Base-by-base conservation (phyloP, 2,888 invertebrate genomes). In the Geotrupes spiniger region DNA sequence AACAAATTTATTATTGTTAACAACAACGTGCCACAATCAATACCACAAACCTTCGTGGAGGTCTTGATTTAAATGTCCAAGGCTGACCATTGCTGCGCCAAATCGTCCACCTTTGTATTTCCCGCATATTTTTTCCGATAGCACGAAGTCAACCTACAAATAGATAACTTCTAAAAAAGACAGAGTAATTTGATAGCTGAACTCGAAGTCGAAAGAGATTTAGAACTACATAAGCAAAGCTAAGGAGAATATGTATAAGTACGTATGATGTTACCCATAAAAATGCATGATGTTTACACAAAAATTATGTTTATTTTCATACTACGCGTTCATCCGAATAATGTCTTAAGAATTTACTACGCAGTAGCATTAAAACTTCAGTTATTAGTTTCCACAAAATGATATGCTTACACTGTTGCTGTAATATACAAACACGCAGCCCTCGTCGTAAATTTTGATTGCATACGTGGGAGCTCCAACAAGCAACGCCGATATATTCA, bases 401-500 rank as follows among this genome's bases (percentile, higher is more conserved):
- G 21, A 17, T 8, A 46, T 36, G 17, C 31, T 26, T 49, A 49
- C 49, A 9, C 62, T 63, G 21, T 64, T 65, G 12, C 74, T 74
- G 47, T 77, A 66, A 58, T 77, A 83, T 26, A 81, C 72, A 58
- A 79, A 81, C 1, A 83, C 80, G 46, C 77, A 77, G 10, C 84
- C 84, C 62, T 82, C 80, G 53, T 84, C 83, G 39, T 70, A 79
- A 1, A 56, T 11, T 9, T 47, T 47, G 10, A 12, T 17, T 11
- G 25, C 39, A n/a, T 50, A 51, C 41, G 44, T 58, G 2, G 57
- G 53, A 5, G 58, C 56, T 2, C 57, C 56, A 8, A 58, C 42
- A 1, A 58, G 36, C 38, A 58, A 38, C 36, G 51, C 52, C 14
- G 47, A 50, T 15, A 40, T 39, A n/a, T 53, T 50, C 26, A 53